Base-by-base conservation (phyloP, 2,797 vertebrate species). In the Discoglossus pictus region DNA sequence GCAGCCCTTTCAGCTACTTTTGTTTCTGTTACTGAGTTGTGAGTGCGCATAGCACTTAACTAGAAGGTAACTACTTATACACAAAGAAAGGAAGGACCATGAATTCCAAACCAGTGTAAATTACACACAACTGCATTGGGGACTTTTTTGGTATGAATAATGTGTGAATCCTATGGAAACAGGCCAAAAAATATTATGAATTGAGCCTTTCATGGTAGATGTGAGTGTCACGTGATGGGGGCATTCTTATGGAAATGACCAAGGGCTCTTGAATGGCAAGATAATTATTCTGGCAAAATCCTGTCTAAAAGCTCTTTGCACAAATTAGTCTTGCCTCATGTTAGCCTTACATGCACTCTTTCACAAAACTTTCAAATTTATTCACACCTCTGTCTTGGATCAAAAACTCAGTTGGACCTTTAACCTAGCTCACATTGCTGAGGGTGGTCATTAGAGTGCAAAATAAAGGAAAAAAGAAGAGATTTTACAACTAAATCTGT, bases 271-370 rank as follows among this genome's bases (percentile, higher is more conserved):
- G 31, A 0, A 0, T 66, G 40, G 17, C 55, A 54, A 23, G 61
- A 17, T 61, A 71, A 73, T 69, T 67, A 73, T 46, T 74, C 40
- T 43, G 63, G 65, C 34, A 73, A 80, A 82, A 75, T 70, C 11
- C 2, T 35, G 53, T 36, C 52, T 67, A 66, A 62, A 51, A 72
- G 73, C 43, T 1, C 72, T 69, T 34, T 4, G 72, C 46, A 65
- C 68, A 11, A 75, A 58, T 47, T 58, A 53, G 42, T 46, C 7
- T 36, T 17, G 12, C 61, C 53, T 35, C 31, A 7, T 64, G 18
- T 36, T 31, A 76, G 31, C n/a, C 44, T 64, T 46, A 73, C 9
- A 36, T 46, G 54, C 62, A 61, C 2, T 6, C 59, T 63, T 63
- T 63, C 50, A 70, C 43, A 63, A 54, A 70, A 70, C 60, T 70